These are phyloP conservation scores for Cariama cristata DNA, from an alignment of 2,113 vertebrate species.

Conservation along the genomic window DNA sequence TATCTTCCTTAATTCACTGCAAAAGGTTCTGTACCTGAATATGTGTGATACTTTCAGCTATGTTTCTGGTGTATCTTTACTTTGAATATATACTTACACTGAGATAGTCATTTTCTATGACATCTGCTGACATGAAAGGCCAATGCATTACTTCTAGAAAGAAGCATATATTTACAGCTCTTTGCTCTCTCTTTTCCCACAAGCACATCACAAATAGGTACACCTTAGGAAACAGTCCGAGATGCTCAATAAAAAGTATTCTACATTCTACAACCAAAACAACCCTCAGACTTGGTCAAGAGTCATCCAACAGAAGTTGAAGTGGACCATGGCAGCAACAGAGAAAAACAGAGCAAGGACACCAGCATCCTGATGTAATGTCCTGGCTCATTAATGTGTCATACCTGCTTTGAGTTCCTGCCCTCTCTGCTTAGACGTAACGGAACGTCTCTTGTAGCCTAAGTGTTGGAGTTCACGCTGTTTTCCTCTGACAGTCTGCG, in stretches of 20 bases:
- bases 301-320: not conserved
- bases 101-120: not conserved
- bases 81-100: not conserved
- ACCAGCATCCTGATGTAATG: not conserved
- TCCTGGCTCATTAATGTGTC: not conserved
- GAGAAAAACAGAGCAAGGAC: not conserved
- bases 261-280: not conserved
- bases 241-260: not conserved
- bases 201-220: not conserved
- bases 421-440: not conserved
- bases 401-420: not conserved
- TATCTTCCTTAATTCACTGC: not conserved
- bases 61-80: not conserved
- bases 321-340: not conserved
- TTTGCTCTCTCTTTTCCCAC: not conserved
- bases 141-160: not conserved
- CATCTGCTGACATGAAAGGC: not conserved
- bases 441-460: not conserved
- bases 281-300: not conserved
- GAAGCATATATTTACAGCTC: not conserved
- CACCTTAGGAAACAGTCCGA: not conserved
- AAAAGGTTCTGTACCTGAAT: not conserved
- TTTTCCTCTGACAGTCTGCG: not conserved
- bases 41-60: not conserved
- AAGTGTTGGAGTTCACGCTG: rapidly evolving